A percentile compares a stretch with the other conserved stretches of the same genome.
Evolutionary conservation across 2,113 vertebrate genomes (phyloP).

Genomic region (Butastur rufipennis): DNA sequence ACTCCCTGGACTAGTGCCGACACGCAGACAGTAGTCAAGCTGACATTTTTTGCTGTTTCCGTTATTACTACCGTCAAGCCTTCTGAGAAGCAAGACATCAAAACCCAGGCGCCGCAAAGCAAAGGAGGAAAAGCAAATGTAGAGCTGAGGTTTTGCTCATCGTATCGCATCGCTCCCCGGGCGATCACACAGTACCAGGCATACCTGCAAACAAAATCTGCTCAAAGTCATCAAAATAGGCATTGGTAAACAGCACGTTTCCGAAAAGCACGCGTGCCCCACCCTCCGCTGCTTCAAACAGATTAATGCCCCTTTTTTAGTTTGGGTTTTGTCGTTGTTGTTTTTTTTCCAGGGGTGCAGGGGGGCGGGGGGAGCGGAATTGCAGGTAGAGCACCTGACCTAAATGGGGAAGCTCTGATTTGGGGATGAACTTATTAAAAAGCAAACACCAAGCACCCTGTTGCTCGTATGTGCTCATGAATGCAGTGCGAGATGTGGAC

Average conservation of each 20-base stretch:
- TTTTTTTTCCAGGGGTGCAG: background rate
- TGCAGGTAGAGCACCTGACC: background rate
- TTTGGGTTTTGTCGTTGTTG: no score
- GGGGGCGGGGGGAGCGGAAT: background rate
- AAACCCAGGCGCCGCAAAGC: constrained; percentile 47
- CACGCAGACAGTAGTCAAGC: constrained; percentile 77
- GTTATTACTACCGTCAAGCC: constrained; percentile 69
- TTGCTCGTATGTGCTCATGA: background rate
- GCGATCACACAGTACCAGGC: background rate
- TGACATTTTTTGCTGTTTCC: constrained; percentile 72
- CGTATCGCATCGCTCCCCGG: background rate
- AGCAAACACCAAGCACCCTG: background rate
- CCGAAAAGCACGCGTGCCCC: background rate
- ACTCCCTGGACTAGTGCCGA: constrained; percentile 82
- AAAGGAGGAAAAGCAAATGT: constrained; percentile 47
- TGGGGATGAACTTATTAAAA: constrained; percentile 39
- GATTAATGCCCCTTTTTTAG: background rate
- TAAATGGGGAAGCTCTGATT: background rate
- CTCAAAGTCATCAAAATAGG: background rate
- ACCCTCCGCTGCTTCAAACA: background rate
- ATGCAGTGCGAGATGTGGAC: constrained; percentile 1
- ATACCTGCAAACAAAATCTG: background rate
- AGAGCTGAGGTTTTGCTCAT: constrained; percentile 11
- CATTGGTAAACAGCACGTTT: background rate
- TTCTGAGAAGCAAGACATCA: constrained; percentile 69